A percentile compares a stretch with the other conserved stretches of the same genome.
Evolutionary conservation across 2,888 invertebrate species (phyloP).

Genomic region (Andrena bucephala): DNA sequence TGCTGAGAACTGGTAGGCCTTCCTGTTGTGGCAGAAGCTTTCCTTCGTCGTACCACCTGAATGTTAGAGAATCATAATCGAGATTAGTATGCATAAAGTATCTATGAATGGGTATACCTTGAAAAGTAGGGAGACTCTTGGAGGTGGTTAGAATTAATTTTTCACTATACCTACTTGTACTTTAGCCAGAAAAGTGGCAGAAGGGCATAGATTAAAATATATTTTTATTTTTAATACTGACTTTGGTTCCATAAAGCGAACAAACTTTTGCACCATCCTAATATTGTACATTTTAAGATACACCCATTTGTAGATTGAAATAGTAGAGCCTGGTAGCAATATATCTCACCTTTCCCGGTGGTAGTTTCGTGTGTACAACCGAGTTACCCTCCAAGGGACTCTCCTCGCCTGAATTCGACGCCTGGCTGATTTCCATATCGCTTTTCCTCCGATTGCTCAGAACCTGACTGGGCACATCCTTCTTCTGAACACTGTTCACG

Average conservation of each 20-base stretch:
- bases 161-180: too few species aligned
- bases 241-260: too few species aligned
- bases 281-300: too few species aligned
- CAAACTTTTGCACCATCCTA: too few species aligned
- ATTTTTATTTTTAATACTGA: too few species aligned
- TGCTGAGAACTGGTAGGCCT: constrained; percentile 84
- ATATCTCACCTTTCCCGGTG: constrained; percentile 89
- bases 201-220: too few species aligned
- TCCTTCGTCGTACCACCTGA: constrained; percentile 88
- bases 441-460: constrained; percentile 72
- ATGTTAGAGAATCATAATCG: not conserved
- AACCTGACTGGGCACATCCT: constrained; percentile 48
- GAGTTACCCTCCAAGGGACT: constrained; percentile 87
- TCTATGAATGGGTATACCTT: not conserved
- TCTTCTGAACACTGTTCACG: constrained; percentile 49
- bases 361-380: constrained; percentile 89
- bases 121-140: too few species aligned
- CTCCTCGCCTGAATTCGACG: constrained; percentile 86
- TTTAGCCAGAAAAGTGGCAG: too few species aligned
- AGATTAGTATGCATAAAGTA: not conserved
- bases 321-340: not conserved
- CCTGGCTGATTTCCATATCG: constrained; percentile 82
- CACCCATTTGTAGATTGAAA: too few species aligned
- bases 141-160: too few species aligned
- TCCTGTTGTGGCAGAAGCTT: constrained; percentile 84